These are phyloP conservation scores for Buphagus erythrorhynchus DNA, from an alignment of 2,797 vertebrate genomes.

Conservation along the genomic window DNA sequence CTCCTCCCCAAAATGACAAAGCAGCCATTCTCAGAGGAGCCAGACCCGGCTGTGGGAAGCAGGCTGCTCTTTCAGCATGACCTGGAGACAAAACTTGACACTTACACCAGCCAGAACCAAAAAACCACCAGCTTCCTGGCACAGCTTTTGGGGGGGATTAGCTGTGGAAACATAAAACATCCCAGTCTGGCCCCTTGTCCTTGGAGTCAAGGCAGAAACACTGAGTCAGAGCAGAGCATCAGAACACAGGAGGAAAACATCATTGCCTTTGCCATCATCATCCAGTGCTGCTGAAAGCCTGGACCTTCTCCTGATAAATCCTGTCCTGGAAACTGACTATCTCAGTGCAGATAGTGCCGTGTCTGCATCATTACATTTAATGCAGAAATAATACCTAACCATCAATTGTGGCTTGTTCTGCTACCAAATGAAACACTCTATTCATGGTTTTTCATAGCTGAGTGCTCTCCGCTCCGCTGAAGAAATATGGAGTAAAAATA, in stretches of 20 bases:
- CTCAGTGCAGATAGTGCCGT: neutral
- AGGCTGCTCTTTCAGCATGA: neutral
- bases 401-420: conserved; percentile 31
- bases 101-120: neutral
- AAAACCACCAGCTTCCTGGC: neutral
- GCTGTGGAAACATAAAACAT: neutral
- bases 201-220: neutral
- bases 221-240: neutral
- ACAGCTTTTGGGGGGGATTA: neutral
- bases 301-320: conserved; percentile 22
- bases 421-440: conserved; percentile 19
- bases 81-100: neutral
- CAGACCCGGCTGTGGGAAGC: neutral
- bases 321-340: conserved; percentile 30
- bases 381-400: conserved; percentile 46
- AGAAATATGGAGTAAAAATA: conserved; percentile 52
- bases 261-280: neutral
- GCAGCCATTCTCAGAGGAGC: neutral
- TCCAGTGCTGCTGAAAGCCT: neutral
- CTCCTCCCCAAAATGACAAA: neutral
- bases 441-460: neutral
- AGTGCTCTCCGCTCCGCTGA: neutral
- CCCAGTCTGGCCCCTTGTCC: neutral
- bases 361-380: conserved; percentile 32
- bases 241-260: neutral